Percentiles rank a stretch among this genome's conserved stretches.
Conservation (phyloP, 2,113 vertebrate genomes). For the Caloenas nicobarica region DNA sequence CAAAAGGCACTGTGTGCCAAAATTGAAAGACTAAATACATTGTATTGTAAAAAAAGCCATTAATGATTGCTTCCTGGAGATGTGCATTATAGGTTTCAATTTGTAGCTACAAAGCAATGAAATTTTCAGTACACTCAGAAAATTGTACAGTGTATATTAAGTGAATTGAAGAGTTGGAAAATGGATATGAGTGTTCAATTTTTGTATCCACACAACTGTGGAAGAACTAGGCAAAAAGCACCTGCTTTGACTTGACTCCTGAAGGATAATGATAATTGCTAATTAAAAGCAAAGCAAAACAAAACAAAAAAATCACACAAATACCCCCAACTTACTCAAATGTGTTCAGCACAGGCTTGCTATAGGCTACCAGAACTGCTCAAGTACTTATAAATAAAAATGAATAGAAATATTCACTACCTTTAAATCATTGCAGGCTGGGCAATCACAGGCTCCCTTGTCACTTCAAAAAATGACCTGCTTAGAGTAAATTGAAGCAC, state of each 20-base stretch:
- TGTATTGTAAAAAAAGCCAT: slow-evolving; percentile 8
- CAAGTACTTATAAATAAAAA: slow-evolving; percentile 54
- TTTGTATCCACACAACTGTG: not conserved
- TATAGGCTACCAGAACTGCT: slow-evolving; percentile 12
- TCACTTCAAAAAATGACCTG: slow-evolving; percentile 74
- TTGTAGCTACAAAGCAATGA: slow-evolving; percentile 43
- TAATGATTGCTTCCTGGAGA: slow-evolving; percentile 51
- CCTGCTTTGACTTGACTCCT: not conserved
- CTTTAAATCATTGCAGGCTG: slow-evolving; percentile 71
- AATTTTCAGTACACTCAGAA: slow-evolving; percentile 23
- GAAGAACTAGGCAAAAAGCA: not conserved
- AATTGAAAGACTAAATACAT: slow-evolving; percentile 27
- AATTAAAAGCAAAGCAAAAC: not conserved
- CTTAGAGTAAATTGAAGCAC: slow-evolving; percentile 76
- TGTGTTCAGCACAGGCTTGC: not conserved
- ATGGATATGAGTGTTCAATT: not conserved
- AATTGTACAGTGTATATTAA: slow-evolving; percentile 25
- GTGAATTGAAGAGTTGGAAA: slow-evolving; percentile 22
- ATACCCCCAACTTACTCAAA: not conserved
- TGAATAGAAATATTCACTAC: slow-evolving; percentile 44
- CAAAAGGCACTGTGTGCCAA: not conserved
- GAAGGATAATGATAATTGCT: not conserved
- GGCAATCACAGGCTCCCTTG: slow-evolving; percentile 71
- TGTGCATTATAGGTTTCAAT: slow-evolving; percentile 47
- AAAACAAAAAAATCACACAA: not conserved